A percentile compares a stretch with the other conserved stretches of the same genome.
phyloP scores from a whole-genome alignment of 2,888 invertebrate species.

The Parapristionchus giblindavisi region DNA sequence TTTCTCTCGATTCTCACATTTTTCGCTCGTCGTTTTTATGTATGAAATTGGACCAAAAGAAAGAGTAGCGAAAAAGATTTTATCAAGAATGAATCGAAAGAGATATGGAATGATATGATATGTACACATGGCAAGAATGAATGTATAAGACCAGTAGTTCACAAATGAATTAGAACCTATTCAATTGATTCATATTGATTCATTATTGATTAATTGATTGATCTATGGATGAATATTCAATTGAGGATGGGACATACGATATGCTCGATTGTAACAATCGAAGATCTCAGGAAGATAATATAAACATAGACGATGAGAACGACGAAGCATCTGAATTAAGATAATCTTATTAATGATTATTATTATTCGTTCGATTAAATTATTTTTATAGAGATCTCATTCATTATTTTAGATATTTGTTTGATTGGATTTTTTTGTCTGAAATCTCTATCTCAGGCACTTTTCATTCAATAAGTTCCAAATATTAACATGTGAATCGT shows the following conservation, averaged over 20 bases:
- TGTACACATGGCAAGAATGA: background rate
- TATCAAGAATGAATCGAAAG: conserved; percentile 2
- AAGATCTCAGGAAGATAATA: conserved; percentile 69
- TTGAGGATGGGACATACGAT: conserved; percentile 54
- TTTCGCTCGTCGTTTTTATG: conserved; percentile 13
- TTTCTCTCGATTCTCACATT: conserved; percentile 23
- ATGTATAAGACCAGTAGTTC: conserved; percentile 2
- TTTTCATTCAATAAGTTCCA: no score
- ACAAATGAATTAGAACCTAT: background rate
- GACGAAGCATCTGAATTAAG: conserved; percentile 56
- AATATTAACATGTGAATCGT: no score
- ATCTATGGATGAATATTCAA: background rate
- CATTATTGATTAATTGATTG: background rate
- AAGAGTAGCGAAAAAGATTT: conserved; percentile 18
- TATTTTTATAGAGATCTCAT: background rate
- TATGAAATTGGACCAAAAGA: conserved; percentile 28
- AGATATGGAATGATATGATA: background rate
- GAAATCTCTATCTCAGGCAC: no score
- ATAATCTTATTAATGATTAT: background rate
- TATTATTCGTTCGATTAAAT: background rate
- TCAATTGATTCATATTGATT: background rate
- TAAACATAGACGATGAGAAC: conserved; percentile 67
- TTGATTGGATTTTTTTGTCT: background rate
- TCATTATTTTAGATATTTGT: background rate
- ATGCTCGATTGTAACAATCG: conserved; percentile 66